A percentile compares a stretch with the other conserved stretches of the same genome.
phyloP scores from a whole-genome alignment of 1,140 invertebrate genomes.

The Drosophila miranda region DNA sequence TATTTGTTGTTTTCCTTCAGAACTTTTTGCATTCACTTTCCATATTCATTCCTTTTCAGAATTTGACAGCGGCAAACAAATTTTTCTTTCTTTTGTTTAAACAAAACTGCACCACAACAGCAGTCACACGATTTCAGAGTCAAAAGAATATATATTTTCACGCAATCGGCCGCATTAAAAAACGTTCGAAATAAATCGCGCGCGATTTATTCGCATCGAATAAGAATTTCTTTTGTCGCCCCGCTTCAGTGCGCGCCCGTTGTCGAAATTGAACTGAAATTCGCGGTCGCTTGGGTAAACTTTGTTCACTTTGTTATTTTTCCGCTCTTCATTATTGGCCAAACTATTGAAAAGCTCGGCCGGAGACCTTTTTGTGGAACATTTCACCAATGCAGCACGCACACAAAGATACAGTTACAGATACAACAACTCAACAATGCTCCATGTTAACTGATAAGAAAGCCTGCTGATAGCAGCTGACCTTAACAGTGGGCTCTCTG shows the following conservation, averaged over 20 bases:
- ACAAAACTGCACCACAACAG: not conserved
- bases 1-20: no score
- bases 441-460: conserved; percentile 62
- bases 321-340: conserved; percentile 47
- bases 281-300: conserved; percentile 42
- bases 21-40: no score
- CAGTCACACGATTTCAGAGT: not conserved
- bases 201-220: conserved; percentile 1
- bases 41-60: no score
- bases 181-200: conserved; percentile 19
- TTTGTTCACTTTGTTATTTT: conserved; percentile 51
- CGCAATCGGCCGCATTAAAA: not conserved
- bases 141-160: conserved; percentile 6
- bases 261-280: conserved; percentile 47
- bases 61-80: no score
- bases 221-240: conserved; percentile 10
- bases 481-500: conserved; percentile 30
- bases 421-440: conserved; percentile 45
- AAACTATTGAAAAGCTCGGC: conserved; percentile 62
- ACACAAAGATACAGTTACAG: not conserved
- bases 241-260: conserved; percentile 16
- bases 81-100: conserved; percentile 4
- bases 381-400: conserved; percentile 54
- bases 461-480: conserved; percentile 33
- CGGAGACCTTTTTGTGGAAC: conserved; percentile 27